Evolutionary conservation across 2,113 vertebrate species (phyloP).

Genomic region (Delphinus delphis): DNA sequence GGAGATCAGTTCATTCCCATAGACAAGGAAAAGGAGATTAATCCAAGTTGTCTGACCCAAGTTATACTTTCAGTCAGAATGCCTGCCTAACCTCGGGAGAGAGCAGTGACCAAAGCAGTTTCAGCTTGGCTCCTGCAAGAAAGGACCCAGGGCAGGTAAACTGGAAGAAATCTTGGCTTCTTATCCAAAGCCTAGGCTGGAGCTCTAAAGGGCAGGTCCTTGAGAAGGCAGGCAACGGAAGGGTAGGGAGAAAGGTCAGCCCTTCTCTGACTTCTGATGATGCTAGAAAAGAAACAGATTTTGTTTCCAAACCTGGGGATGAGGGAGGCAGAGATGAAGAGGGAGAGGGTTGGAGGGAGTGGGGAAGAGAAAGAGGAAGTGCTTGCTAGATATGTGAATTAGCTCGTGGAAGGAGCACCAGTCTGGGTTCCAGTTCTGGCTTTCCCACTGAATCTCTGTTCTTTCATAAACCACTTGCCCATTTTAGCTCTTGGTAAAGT

Average conservation of each 20-base stretch:
- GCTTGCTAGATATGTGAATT: neutral
- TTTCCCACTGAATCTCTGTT: neutral
- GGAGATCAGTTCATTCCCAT: conserved; percentile 15
- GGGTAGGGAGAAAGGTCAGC: neutral
- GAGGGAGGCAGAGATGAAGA: neutral
- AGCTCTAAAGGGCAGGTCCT: neutral
- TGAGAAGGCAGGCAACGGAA: neutral
- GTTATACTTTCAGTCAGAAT: neutral
- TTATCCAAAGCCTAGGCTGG: neutral
- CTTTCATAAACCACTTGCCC: neutral
- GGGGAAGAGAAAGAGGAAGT: neutral
- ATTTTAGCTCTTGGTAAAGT: conserved; percentile 29
- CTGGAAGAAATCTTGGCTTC: neutral
- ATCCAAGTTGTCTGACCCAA: neutral
- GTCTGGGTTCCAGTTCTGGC: neutral
- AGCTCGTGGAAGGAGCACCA: neutral
- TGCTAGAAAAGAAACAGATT: conserved; percentile 8
- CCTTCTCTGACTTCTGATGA: neutral
- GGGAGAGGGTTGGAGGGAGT: neutral
- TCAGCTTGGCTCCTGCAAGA: neutral
- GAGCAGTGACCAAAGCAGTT: neutral
- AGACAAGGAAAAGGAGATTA: conserved; percentile 54
- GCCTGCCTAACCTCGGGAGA: neutral
- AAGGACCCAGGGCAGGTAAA: neutral
- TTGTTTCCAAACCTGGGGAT: neutral